A percentile compares a stretch with the other conserved stretches of the same genome.
These are phyloP conservation scores for Catajapyx aquilonaris DNA, from an alignment of 1,140 invertebrate species.

Conservation along the genomic window DNA sequence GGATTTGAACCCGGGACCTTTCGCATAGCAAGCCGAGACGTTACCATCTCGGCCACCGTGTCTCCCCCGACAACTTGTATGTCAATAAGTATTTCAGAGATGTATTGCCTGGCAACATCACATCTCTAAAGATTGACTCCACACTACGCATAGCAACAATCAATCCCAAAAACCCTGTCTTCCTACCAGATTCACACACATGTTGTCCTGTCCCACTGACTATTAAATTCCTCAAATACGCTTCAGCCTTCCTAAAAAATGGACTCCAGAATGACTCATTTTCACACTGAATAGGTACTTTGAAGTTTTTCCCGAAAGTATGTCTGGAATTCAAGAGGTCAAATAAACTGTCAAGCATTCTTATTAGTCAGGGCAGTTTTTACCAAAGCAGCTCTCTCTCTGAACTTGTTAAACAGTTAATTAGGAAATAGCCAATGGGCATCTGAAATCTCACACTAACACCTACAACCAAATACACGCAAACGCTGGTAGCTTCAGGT, in stretches of 20 bases:
- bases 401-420: neutral
- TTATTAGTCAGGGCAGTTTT: constrained; percentile 4
- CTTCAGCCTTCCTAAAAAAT: neutral
- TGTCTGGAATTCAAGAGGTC: constrained; percentile 12
- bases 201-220: neutral
- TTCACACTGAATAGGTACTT: constrained; percentile 5
- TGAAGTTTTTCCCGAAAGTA: constrained; percentile 7
- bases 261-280: constrained; percentile 3
- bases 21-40: no score
- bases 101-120: no score
- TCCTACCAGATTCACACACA: constrained; percentile 6
- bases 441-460: neutral
- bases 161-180: constrained; percentile 14
- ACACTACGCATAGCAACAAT: neutral
- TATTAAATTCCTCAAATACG: constrained; percentile 3
- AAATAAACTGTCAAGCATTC: constrained; percentile 11
- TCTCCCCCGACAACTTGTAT: constrained; percentile 9
- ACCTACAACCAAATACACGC: neutral
- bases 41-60: no score
- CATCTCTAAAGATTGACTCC: no score
- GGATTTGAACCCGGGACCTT: no score
- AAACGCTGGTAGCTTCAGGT: constrained; percentile 6
- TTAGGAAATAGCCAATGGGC: neutral
- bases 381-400: neutral
- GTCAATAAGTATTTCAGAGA: neutral